A percentile compares a stretch with the other conserved stretches of the same genome.
These are phyloP conservation scores for Palythoa caribaeorum DNA, from an alignment of 92 coral and sea anemone genomes.

Conservation along the genomic window DNA sequence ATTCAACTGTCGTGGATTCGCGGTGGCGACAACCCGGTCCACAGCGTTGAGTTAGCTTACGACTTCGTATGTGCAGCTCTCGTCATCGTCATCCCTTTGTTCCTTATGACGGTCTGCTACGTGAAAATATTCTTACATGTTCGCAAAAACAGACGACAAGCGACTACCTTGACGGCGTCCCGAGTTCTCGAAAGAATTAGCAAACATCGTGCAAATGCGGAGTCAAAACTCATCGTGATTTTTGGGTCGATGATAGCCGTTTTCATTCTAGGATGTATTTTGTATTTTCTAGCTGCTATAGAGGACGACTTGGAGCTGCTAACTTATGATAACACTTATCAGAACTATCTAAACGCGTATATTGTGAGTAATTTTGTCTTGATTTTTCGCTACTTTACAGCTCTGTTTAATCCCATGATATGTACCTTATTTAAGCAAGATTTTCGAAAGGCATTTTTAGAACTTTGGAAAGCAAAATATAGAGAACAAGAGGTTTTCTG, in stretches of 20 bases:
- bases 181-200: not conserved
- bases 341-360: conserved; percentile 44
- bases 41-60: conserved; percentile 64
- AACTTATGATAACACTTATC: conserved; percentile 48
- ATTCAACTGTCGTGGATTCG: conserved; percentile 75
- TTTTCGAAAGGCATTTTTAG: conserved; percentile 59
- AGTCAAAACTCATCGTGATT: conserved; percentile 67
- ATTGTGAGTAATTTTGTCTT: conserved; percentile 41
- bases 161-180: conserved; percentile 42
- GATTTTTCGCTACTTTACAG: conserved; percentile 77
- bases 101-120: conserved; percentile 60
- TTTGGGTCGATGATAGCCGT: conserved; percentile 83
- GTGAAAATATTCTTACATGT: conserved; percentile 67
- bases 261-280: conserved; percentile 70
- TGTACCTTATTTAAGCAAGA: conserved; percentile 81
- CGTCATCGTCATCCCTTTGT: conserved; percentile 67
- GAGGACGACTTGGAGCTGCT: conserved; percentile 62
- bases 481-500: not conserved
- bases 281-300: conserved; percentile 74
- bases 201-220: conserved; percentile 35
- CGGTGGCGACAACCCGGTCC: not conserved
- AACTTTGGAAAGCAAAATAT: conserved; percentile 4
- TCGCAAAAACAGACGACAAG: conserved; percentile 45
- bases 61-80: conserved; percentile 62
- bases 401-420: conserved; percentile 76